Evolutionary conservation across 2,113 vertebrate genomes (phyloP).

Genomic region (Brienomyrus longianalis): DNA sequence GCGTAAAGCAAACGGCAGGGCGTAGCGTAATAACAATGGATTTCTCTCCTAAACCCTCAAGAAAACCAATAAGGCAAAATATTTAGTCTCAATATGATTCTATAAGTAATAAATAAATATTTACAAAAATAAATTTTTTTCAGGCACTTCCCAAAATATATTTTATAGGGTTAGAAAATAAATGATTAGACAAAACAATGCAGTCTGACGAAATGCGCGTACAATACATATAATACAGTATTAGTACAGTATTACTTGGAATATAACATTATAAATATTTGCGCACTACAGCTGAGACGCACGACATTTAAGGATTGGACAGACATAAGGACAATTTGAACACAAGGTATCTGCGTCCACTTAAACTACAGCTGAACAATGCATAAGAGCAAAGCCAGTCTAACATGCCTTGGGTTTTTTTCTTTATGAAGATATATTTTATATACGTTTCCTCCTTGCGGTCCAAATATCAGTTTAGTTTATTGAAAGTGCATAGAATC

Average conservation of each 20-base stretch:
- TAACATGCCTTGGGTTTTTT: not conserved
- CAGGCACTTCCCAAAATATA: constrained; percentile 23
- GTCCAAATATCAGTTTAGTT: not conserved
- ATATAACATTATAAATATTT: not conserved
- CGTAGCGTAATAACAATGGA: not conserved
- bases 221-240: not conserved
- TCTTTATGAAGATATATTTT: not conserved
- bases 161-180: not conserved
- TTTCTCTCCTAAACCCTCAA: not conserved
- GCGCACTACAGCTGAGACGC: not conserved
- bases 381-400: not conserved
- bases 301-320: not conserved
- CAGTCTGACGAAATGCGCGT: not conserved
- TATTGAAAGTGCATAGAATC: not conserved
- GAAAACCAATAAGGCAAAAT: constrained; percentile 25
- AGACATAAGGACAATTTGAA: not conserved
- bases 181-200: not conserved
- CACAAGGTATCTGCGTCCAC: not conserved
- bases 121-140: constrained; percentile 42
- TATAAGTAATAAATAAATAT: constrained; percentile 57
- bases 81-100: constrained; percentile 25
- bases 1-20: not conserved
- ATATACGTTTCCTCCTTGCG: not conserved
- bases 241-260: not conserved
- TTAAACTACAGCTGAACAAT: not conserved